Percentiles rank a stretch among this genome's conserved stretches.
Conservation (phyloP, 2,797 vertebrate species). For the Denticeps clupeoides region DNA sequence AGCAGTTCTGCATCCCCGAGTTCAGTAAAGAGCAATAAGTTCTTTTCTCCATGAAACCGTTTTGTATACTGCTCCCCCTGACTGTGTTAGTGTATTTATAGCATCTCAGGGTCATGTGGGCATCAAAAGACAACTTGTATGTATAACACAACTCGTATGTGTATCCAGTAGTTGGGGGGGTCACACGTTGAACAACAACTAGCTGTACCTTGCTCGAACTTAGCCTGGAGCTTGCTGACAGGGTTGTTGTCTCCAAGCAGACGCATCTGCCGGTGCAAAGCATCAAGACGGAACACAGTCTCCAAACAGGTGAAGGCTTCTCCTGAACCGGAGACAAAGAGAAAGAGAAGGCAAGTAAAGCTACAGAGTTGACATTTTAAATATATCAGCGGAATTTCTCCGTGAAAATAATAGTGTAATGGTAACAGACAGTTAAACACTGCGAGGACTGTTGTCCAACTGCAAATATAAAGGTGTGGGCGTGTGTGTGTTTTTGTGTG, state of each 20-base stretch:
- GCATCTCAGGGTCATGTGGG: constrained; percentile 3
- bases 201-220: constrained; percentile 73
- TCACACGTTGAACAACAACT: no score
- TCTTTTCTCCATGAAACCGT: background rate
- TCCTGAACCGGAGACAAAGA: no score
- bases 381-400: no score
- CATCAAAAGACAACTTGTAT: no score
- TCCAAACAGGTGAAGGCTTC: constrained; percentile 90
- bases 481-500: background rate
- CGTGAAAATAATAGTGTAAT: no score
- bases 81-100: no score
- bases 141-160: no score
- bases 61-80: no score
- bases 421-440: no score
- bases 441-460: background rate
- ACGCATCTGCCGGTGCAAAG: constrained; percentile 87
- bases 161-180: no score
- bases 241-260: constrained; percentile 88
- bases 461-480: background rate
- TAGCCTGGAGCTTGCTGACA: constrained; percentile 86
- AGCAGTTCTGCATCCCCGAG: background rate
- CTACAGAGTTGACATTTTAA: no score
- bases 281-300: constrained; percentile 85
- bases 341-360: no score
- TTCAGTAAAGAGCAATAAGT: background rate